Base-by-base conservation (phyloP, 2,797 vertebrate species). In the Pseudomugil gertrudae region DNA sequence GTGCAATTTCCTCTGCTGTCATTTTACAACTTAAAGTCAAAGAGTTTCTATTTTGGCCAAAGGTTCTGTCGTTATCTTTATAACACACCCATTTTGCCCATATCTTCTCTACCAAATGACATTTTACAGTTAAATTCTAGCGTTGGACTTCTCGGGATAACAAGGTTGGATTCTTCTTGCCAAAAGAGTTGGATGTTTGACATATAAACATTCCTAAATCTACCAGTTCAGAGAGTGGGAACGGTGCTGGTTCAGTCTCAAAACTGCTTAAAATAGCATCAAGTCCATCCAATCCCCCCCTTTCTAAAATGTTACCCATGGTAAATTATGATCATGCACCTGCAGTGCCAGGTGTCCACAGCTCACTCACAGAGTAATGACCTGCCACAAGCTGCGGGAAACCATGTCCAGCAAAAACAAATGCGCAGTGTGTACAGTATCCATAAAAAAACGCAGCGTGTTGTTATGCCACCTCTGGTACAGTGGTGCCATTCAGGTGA, bases 401-500 rank as follows among this genome's bases (percentile, higher is more conserved):
- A 63, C 47, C 69, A 66, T 73, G 47, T 78, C 56, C 66, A 66
- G 48, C 33, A 36, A 32, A 54, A 72, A 63, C 71, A 65, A 71
- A 57, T 38, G 35, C 54, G 57, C 54, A 65, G 51, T 73, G 72
- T 82, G 26, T 54, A 75, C 61, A 74, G 68, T 68, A 66, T 69
- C 66, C 73, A 63, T 59, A 61, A 63, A 66, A n/a, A 66, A 30
- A 30, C 3, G 61, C 48, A 48, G 35, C 56, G 19, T 36, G 55
- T 50, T 45, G 69, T 76, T 69, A 74, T 57, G 60, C 69, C 77
- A 62, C 56, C 17, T 63, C 65, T 64, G 55, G 35, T 27, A 83
- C 67, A 78, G 61, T 84, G 74, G 72, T 76, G 76, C 80, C 43
- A 83, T 81, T 90, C 80, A 91, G 83, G 71, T 86, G 80, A 70